A percentile compares a stretch with the other conserved stretches of the same genome.
phyloP scores from a whole-genome alignment of 2,113 vertebrate genomes.

The Grus americana region DNA sequence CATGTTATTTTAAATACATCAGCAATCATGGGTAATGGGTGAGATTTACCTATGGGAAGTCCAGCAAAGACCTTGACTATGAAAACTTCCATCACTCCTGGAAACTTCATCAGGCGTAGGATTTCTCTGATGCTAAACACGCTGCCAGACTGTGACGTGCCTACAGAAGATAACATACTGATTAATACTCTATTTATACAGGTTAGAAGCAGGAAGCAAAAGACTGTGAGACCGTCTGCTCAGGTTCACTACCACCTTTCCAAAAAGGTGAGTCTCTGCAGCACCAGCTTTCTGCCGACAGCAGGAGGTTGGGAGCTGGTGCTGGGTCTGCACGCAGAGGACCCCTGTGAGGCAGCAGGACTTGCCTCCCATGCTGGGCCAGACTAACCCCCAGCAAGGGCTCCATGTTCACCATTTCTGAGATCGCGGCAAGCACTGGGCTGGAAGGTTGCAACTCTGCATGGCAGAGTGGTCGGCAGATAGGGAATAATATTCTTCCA shows the following conservation, averaged over 20 bases:
- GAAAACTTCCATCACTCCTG: conserved; percentile 82
- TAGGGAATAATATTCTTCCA: neutral
- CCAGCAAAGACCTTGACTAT: conserved; percentile 84
- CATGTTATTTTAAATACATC: neutral
- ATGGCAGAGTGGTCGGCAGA: rapidly evolving
- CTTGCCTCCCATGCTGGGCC: neutral
- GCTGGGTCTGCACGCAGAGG: neutral
- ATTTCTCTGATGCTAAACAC: conserved; percentile 88
- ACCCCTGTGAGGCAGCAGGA: neutral
- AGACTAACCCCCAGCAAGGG: neutral
- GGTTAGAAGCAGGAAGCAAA: neutral
- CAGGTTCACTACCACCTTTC: neutral
- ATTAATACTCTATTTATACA: neutral
- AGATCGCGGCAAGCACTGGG: neutral
- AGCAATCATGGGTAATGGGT: neutral
- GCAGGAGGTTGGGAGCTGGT: neutral
- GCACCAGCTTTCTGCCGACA: neutral
- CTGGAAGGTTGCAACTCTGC: neutral
- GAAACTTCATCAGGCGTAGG: conserved; percentile 82
- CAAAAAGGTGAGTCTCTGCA: neutral
- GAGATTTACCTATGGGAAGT: conserved; percentile 85
- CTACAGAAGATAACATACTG: conserved; percentile 15
- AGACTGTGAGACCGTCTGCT: neutral
- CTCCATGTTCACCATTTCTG: neutral
- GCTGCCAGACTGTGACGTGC: conserved; percentile 29